Conservation (phyloP, 2,888 invertebrate species). For the Cybosia mesomella region DNA sequence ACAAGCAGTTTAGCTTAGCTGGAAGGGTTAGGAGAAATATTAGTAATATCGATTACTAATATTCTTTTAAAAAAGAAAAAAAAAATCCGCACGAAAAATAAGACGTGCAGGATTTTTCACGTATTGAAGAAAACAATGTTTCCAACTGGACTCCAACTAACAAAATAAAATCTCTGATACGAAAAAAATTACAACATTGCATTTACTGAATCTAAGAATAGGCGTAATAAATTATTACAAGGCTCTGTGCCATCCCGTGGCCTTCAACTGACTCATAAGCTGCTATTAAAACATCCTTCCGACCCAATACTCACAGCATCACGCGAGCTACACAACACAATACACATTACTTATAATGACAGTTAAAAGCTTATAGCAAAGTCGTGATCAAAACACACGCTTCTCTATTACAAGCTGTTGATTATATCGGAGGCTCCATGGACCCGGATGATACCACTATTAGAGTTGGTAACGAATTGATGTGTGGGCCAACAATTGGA, state of each 20-base stretch:
- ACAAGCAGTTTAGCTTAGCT: no score
- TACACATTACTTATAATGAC: conserved; percentile 37
- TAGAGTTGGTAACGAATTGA: conserved; percentile 13
- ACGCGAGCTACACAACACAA: conserved; percentile 20
- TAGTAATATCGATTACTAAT: no score
- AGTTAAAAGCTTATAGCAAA: conserved; percentile 31
- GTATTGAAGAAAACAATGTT: no score
- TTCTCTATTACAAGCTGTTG: conserved; percentile 32
- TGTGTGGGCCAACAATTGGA: conserved; percentile 35
- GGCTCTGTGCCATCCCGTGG: conserved; percentile 2
- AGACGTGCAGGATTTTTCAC: no score
- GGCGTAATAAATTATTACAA: background rate
- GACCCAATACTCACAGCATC: conserved; percentile 21
- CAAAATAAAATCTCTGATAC: background rate
- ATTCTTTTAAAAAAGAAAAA: no score
- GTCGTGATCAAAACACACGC: conserved; percentile 47
- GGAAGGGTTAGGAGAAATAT: no score
- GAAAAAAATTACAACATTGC: background rate
- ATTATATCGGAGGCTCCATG: conserved; percentile 32
- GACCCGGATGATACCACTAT: conserved; percentile 30
- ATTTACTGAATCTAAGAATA: background rate
- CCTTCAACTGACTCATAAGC: conserved; percentile 21
- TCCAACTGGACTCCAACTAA: no score
- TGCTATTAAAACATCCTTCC: conserved; percentile 24
- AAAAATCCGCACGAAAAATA: no score